Evolutionary conservation across 1,140 invertebrate species (phyloP), one percentile per base, ranked within the genome.

Genomic region (Zaprionus tsacasi): DNA sequence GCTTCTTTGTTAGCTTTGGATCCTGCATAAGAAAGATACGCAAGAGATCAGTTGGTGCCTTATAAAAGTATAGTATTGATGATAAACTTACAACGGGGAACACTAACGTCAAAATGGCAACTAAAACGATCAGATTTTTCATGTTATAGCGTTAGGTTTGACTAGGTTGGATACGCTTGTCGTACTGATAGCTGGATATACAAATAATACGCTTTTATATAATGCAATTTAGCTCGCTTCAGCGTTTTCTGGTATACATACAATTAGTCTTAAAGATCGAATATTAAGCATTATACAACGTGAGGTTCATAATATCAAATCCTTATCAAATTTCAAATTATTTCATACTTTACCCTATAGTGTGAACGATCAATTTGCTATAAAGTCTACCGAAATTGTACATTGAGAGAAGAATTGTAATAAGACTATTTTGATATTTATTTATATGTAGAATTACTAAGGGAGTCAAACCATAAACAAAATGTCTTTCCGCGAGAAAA

Each of bases 171-270:
- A 40, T 72, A 58, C 77, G 56, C 15, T 71, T 63, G 70, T 45
- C 27, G n/a, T 35, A 87, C 83, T 87, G 82, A 54, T 74, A 48
- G 17, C 54, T 69, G 12, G 13, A 75, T 69, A 43, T 59, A 17
- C 25, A 8, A 27, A 27, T 68, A 13, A 35, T 58, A 17, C 66
- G 72, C 77, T 88, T 87, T 88, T 87, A 80, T 88, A 88, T 82
- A 58, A 69, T 77, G 70, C 61, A 7, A 35, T 6, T 30, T 30
- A 30, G 27, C 27, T 30, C 27, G 27, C 27, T 30, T 30, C 21
- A 21, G 21, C 21, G 21, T 21, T 21, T 21, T 21, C 21, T 21
- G 21, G 21, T 21, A 1, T 21, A 21, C 21, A 21, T 21, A 21
- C 21, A 21, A 21, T 21, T 21, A 21, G 1, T 21, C 21, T 21